phyloP scores from a whole-genome alignment of 2,888 invertebrate genomes.

The Napeogenes sylphis region DNA sequence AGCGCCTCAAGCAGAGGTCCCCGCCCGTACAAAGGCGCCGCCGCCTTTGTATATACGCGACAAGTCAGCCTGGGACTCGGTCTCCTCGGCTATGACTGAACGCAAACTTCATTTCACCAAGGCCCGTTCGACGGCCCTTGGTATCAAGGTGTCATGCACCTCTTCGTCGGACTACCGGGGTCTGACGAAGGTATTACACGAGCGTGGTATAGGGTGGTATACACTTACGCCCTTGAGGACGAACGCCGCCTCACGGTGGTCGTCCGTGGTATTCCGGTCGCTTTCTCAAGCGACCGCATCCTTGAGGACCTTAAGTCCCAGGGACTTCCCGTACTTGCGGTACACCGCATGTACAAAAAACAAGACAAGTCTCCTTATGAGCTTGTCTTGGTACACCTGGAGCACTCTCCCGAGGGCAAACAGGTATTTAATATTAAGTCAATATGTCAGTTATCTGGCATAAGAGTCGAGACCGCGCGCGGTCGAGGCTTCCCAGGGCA shows the following conservation, averaged over 20 bases:
- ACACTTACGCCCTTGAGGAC: conserved; percentile 10
- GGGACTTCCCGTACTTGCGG: background rate
- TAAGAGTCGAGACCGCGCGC: conserved; percentile 8
- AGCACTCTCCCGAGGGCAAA: conserved; percentile 4
- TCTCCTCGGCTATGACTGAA: background rate
- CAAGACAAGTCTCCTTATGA: background rate
- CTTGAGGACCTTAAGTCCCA: conserved; percentile 2
- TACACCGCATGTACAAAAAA: conserved; percentile 5
- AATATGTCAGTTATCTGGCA: conserved; percentile 9
- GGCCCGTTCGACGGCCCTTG: background rate
- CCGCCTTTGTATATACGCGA: no score
- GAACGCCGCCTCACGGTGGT: conserved; percentile 11
- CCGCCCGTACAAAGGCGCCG: no score
- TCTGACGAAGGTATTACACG: background rate
- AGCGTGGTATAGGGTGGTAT: background rate
- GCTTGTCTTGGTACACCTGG: background rate
- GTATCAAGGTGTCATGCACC: conserved; percentile 1
- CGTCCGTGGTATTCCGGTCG: conserved; percentile 1
- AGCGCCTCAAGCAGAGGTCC: no score
- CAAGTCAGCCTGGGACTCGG: no score
- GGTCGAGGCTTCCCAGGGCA: background rate
- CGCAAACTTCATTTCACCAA: background rate
- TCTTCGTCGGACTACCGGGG: conserved; percentile 1
- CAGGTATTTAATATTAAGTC: conserved; percentile 11
- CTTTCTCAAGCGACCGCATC: background rate